Evolutionary conservation across 2,113 vertebrate genomes (phyloP).

Genomic region (Aepyceros melampus): DNA sequence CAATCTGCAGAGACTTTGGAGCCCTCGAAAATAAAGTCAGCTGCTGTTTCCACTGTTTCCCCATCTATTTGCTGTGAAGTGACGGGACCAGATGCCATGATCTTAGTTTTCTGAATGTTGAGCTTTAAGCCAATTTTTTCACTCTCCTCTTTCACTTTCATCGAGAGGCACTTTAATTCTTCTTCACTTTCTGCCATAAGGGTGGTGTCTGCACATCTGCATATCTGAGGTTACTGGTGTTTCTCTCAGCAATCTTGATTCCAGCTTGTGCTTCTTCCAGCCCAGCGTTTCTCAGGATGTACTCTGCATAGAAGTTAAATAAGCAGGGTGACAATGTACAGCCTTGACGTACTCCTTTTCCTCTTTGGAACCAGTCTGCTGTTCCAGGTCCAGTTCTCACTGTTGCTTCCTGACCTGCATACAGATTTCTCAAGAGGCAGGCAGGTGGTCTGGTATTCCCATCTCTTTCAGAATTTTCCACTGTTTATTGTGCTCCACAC

Average conservation of each 20-base stretch:
- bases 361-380: not conserved
- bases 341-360: rapidly evolving
- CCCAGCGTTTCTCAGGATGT: not conserved
- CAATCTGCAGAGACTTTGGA: no score
- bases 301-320: not conserved
- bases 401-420: not conserved
- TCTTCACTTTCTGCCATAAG: not conserved
- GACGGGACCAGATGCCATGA: not conserved
- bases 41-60: no score
- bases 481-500: not conserved
- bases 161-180: not conserved
- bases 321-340: not conserved
- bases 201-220: not conserved
- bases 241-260: not conserved
- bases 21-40: no score
- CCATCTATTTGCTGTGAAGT: not conserved
- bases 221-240: not conserved
- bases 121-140: not conserved
- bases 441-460: not conserved
- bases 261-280: not conserved
- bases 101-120: not conserved
- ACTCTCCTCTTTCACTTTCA: not conserved
- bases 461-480: not conserved
- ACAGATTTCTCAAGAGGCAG: not conserved
- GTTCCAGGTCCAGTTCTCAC: not conserved